These are phyloP conservation scores for Galaxias olidus DNA, from an alignment of 2,797 vertebrate genomes.

Conservation along the genomic window DNA sequence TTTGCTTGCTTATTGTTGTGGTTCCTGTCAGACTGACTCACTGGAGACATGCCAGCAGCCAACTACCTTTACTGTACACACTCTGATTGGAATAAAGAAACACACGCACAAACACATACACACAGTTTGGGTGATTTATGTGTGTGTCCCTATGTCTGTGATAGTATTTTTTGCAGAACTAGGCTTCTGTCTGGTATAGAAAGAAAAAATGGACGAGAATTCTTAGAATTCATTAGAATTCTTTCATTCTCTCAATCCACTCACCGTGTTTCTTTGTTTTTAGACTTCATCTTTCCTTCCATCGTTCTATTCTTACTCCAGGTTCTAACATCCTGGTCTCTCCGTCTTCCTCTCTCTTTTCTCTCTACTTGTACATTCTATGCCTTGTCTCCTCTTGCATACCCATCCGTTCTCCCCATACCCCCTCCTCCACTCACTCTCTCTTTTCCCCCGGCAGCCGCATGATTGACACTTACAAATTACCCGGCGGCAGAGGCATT, in stretches of 20 bases:
- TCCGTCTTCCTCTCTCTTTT: slow-evolving; percentile 38
- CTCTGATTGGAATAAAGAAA: slow-evolving; percentile 54
- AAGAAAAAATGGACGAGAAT: too few relatives aligned
- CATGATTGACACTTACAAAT: slow-evolving; percentile 99
- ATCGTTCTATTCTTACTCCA: too few relatives aligned
- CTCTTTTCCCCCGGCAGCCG: slow-evolving; percentile 82
- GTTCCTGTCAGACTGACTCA: slow-evolving; percentile 32
- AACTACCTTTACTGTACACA: slow-evolving; percentile 61
- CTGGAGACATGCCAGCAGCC: slow-evolving; percentile 69
- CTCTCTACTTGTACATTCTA: slow-evolving; percentile 12
- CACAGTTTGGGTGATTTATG: too few relatives aligned
- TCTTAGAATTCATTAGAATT: too few relatives aligned
- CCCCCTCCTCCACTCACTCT: slow-evolving; percentile 40
- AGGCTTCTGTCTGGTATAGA: too few relatives aligned
- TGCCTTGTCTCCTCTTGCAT: slow-evolving; percentile 38
- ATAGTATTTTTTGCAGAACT: too few relatives aligned
- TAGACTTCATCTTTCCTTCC: slow-evolving; percentile 16
- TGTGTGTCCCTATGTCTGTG: too few relatives aligned
- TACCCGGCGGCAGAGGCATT: slow-evolving; percentile 95
- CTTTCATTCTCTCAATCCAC: too few relatives aligned
- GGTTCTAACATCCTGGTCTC: too few relatives aligned
- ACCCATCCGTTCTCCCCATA: slow-evolving; percentile 14
- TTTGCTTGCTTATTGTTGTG: slow-evolving; percentile 58
- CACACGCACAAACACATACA: slow-evolving; percentile 20
- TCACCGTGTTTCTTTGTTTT: not conserved